Evolutionary conservation across 2,797 vertebrate genomes (phyloP).

Genomic region (Moxostoma hubbsi): DNA sequence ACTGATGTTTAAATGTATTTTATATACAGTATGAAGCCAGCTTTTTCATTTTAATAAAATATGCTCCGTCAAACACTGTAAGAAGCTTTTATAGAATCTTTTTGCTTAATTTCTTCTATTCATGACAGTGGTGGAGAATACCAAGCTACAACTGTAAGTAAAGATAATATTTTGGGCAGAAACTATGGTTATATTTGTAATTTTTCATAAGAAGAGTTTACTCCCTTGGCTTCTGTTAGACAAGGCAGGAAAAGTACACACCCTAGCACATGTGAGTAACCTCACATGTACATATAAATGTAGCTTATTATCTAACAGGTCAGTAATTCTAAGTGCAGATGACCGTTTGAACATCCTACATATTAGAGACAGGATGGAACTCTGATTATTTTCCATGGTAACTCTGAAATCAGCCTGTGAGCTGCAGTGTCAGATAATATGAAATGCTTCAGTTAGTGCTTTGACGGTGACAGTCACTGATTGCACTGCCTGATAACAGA

Average conservation of each 20-base stretch:
- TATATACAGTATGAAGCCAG: too few species aligned
- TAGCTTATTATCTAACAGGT: constrained; percentile 93
- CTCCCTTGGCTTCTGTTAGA: not conserved
- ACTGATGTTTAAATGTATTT: too few species aligned
- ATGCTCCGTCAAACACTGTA: too few species aligned
- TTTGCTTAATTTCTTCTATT: too few species aligned
- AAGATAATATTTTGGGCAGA: too few species aligned
- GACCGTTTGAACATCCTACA: constrained; percentile 91
- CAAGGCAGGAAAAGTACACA: not conserved
- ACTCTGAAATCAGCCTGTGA: constrained; percentile 80
- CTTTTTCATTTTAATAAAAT: too few species aligned
- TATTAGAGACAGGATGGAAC: constrained; percentile 86
- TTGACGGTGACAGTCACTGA: constrained; percentile 54
- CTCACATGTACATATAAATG: constrained; percentile 73
- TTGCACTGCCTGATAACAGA: constrained; percentile 63
- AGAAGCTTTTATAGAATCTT: too few species aligned
- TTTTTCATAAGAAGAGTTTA: not conserved
- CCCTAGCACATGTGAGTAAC: not conserved
- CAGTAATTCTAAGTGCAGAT: constrained; percentile 80
- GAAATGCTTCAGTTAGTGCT: constrained; percentile 65
- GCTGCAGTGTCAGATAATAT: constrained; percentile 67
- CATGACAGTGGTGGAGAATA: too few species aligned
- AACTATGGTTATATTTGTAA: not conserved
- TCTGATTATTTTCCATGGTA: constrained; percentile 95
- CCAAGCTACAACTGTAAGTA: too few species aligned